Conservation (phyloP, 2,113 vertebrate genomes). For the Climacteris rufus region DNA sequence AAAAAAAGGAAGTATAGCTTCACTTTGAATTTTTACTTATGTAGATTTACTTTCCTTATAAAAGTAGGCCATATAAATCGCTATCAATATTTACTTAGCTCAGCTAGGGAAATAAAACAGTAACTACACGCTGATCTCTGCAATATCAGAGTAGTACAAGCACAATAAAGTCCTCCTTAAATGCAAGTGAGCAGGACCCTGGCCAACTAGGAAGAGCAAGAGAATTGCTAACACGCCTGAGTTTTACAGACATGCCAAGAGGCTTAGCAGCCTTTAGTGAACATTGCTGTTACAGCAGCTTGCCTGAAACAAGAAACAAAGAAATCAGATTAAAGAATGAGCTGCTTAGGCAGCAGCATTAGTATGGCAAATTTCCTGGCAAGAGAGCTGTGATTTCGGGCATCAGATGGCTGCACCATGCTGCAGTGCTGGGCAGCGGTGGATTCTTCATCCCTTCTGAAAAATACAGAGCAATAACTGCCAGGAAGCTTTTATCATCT, state of each 20-base stretch:
- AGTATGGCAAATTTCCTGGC: slow-evolving; percentile 6
- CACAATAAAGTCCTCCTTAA: background rate
- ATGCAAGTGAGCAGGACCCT: background rate
- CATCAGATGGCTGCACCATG: background rate
- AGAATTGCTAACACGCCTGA: background rate
- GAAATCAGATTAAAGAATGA: slow-evolving; percentile 5
- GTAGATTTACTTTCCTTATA: slow-evolving; percentile 23
- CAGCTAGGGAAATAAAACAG: background rate
- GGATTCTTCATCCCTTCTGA: background rate
- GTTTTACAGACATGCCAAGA: background rate
- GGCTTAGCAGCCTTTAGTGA: background rate
- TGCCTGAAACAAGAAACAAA: slow-evolving; percentile 24
- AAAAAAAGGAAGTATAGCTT: background rate
- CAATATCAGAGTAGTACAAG: background rate
- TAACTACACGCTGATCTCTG: background rate
- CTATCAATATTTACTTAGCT: slow-evolving; percentile 14
- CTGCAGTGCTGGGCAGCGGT: background rate
- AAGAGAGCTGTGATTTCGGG: background rate
- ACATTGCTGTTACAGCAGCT: background rate
- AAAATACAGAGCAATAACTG: background rate
- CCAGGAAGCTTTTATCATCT: background rate
- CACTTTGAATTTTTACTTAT: background rate
- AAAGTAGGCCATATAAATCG: background rate
- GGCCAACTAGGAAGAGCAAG: background rate
- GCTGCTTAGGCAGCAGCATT: slow-evolving; percentile 4